Base-by-base conservation (phyloP, 2,888 invertebrate species). In the Rhagium mordax region DNA sequence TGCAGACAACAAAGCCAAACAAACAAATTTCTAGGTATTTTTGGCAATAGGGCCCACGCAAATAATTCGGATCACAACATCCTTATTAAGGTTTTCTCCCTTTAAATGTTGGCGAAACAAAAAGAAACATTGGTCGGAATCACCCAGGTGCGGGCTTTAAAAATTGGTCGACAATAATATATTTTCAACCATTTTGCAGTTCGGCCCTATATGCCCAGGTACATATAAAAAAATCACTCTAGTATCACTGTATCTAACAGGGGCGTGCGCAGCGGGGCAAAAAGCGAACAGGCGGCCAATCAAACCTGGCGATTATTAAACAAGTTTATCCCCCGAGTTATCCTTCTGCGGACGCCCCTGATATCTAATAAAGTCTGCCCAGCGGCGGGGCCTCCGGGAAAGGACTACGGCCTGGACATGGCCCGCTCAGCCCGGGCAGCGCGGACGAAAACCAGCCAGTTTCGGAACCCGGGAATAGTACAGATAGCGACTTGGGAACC, bases 191-290 rank as follows among this genome's bases (percentile, higher is more conserved):
- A 70, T 41, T 73, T 48, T 62, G 72, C 72, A 71, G 78, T 74
- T 60, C 64, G 74, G 73, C 72, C 79, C 72, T 61, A 51, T 24
- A 74, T 79, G 75, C 77, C 76, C 80, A 80, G 80, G 80, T 80
- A 80, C 80, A 66, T 75, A 75, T 76, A 80, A 79, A 80, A 79
- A 79, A 80, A 80, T 79, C 80, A 78, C 80, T 78, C 77, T 80
- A 78, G 70, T 80, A 80, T 80, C 80, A 80, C 80, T 71, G 74
- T 53, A 62, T 55, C 24, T 68, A 68, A 41, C 72, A 61, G 62
- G 27, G 60, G 15, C 66, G 66, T 16, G 29, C 29, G 65, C 53
- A 33, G 53, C 33, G 62, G n/a, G 61, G 47, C 10, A 10, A 13
- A 21, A 10, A n/a, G 3, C n/a, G 24, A 10, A 20, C 13, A n/a